These are phyloP conservation scores for Chauna torquata DNA, from an alignment of 2,113 vertebrate genomes.

Conservation along the genomic window DNA sequence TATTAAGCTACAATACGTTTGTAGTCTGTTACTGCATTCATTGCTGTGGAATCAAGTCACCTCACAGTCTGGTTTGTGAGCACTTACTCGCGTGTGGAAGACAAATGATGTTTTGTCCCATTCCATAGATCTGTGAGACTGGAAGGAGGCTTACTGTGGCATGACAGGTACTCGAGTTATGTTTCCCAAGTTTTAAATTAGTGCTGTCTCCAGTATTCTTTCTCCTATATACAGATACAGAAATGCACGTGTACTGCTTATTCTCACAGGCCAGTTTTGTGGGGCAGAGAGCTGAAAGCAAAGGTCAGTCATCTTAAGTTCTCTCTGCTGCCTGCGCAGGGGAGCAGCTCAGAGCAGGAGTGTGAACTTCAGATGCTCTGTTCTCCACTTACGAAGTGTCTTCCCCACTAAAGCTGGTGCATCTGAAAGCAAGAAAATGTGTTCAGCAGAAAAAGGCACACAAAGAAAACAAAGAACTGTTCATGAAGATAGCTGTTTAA, in stretches of 20 bases:
- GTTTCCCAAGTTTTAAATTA: not conserved
- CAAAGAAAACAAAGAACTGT: not conserved
- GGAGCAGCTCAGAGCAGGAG: not conserved
- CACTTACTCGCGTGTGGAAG: not conserved
- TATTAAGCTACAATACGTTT: not conserved
- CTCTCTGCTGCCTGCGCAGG: not conserved
- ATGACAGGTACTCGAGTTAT: not conserved
- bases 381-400: not conserved
- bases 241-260: rapidly evolving
- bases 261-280: not conserved
- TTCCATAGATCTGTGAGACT: not conserved
- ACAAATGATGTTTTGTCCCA: not conserved
- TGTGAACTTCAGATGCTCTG: not conserved
- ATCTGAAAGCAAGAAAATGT: not conserved
- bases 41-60: not conserved
- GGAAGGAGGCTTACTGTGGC: not conserved
- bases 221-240: not conserved
- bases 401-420: not conserved
- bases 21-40: not conserved
- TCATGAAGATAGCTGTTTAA: not conserved
- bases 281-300: not conserved
- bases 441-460: not conserved
- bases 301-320: rapidly evolving
- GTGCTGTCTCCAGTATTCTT: not conserved
- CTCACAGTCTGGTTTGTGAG: no score